phyloP scores from a whole-genome alignment of 37 sponge, comb jelly and placozoan genomes.

The Spongia lamella region DNA sequence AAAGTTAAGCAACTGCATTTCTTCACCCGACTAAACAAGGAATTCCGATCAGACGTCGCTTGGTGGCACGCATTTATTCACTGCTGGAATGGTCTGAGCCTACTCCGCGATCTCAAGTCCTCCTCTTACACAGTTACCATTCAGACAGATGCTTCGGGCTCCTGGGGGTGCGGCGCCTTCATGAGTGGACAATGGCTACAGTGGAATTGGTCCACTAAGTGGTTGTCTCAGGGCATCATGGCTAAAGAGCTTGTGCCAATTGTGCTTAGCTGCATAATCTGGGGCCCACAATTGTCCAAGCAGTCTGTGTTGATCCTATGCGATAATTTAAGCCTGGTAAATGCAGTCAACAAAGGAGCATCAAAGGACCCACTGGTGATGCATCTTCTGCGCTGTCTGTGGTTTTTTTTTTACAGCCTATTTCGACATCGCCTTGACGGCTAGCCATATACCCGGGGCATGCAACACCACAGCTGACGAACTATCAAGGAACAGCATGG shows the following conservation, averaged over 20 bases:
- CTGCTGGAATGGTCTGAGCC: not conserved
- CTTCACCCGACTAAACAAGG: constrained; percentile 4
- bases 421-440: too few species aligned
- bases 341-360: too few species aligned
- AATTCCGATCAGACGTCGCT: not conserved
- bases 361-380: too few species aligned
- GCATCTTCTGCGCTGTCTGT: too few species aligned
- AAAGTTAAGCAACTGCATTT: constrained; percentile 1
- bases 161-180: constrained; percentile 12
- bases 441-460: too few species aligned
- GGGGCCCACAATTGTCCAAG: not conserved
- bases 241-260: not conserved
- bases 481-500: too few species aligned
- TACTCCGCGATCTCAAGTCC: not conserved
- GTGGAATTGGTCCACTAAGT: too few species aligned
- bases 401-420: too few species aligned
- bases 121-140: not conserved
- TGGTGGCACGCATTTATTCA: constrained; percentile 19
- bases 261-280: not conserved
- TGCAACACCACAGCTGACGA: too few species aligned
- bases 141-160: constrained; percentile 3
- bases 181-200: too few species aligned
- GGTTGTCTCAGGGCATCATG: not conserved
- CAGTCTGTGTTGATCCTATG: too few species aligned
- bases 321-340: too few species aligned